Evolutionary conservation across 2,797 vertebrate genomes (phyloP).

Genomic region (Remorina albescens): DNA sequence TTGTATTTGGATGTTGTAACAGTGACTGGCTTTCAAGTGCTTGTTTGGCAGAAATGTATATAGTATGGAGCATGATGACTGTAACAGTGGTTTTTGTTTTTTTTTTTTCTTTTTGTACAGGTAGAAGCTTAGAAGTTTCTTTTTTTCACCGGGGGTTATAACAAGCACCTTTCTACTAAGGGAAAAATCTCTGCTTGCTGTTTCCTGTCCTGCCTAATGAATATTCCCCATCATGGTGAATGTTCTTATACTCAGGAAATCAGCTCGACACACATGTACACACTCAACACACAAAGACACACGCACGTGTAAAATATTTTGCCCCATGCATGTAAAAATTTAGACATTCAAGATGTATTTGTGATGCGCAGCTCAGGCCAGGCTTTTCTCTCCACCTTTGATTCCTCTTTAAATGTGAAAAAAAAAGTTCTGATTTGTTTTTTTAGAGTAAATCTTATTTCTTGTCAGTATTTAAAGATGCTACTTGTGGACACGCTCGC

Average conservation of each 20-base stretch:
- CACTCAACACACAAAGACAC: slow-evolving; percentile 56
- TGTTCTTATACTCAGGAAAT: slow-evolving; percentile 87
- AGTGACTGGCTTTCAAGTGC: slow-evolving; percentile 89
- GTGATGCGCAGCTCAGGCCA: slow-evolving; percentile 35
- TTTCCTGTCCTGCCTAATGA: slow-evolving; percentile 86
- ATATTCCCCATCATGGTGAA: slow-evolving; percentile 71
- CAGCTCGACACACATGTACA: slow-evolving; percentile 70
- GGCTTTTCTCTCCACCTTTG: slow-evolving; percentile 48
- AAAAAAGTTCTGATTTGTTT: slow-evolving; percentile 61
- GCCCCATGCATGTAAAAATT: slow-evolving; percentile 78
- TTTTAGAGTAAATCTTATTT: slow-evolving; percentile 61
- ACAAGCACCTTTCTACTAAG: slow-evolving; percentile 80
- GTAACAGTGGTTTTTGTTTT: slow-evolving; percentile 74
- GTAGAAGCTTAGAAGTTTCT: slow-evolving; percentile 77
- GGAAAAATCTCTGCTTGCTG: slow-evolving; percentile 80
- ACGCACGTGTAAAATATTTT: slow-evolving; percentile 42
- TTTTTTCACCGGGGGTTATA: slow-evolving; percentile 76
- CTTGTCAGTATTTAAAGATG: slow-evolving; percentile 78
- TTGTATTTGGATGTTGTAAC: slow-evolving; percentile 91
- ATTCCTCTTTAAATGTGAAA: slow-evolving; percentile 82
- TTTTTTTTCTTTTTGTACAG: slow-evolving; percentile 70
- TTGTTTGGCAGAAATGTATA: slow-evolving; percentile 88
- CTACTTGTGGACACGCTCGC: slow-evolving; percentile 52
- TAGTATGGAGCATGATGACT: slow-evolving; percentile 89
- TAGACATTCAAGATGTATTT: slow-evolving; percentile 62